A percentile compares a stretch with the other conserved stretches of the same genome.
phyloP scores from a whole-genome alignment of 2,888 invertebrate genomes.

The Mesochorus sp. region DNA sequence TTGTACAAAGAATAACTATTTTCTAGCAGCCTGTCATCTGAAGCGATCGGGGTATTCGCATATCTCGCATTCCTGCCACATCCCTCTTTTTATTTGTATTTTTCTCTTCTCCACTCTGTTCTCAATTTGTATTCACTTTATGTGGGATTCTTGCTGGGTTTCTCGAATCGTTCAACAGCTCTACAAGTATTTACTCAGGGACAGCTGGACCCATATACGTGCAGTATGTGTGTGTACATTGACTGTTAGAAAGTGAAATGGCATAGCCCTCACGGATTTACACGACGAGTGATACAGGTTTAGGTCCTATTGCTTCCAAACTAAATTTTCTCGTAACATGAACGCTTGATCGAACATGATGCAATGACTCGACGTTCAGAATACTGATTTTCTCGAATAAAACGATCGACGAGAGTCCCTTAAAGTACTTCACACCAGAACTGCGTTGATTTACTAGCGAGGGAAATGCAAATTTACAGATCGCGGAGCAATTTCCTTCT shows the following conservation, averaged over 20 bases:
- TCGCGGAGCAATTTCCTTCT: constrained; percentile 22
- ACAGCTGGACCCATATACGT: background rate
- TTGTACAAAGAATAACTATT: too few relatives aligned
- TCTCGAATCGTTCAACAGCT: constrained; percentile 20
- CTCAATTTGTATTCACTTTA: constrained; percentile 42
- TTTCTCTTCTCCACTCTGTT: background rate
- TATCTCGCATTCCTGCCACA: background rate
- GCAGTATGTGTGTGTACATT: too few relatives aligned
- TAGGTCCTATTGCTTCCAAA: background rate
- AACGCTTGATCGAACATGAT: constrained; percentile 39
- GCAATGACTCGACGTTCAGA: constrained; percentile 35
- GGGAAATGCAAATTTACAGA: constrained; percentile 48
- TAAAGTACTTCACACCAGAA: too few relatives aligned
- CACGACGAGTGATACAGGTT: background rate
- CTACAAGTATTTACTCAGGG: constrained; percentile 30
- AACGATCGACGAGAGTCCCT: too few relatives aligned
- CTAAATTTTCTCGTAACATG: background rate
- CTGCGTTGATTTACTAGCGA: background rate
- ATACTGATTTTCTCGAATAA: constrained; percentile 42
- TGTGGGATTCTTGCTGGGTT: constrained; percentile 8
- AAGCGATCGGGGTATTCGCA: background rate
- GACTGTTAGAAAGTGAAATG: too few relatives aligned
- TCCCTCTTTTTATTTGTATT: background rate
- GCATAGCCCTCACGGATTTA: too few relatives aligned
- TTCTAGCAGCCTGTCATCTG: too few relatives aligned